Evolutionary conservation across 2,113 vertebrate species (phyloP).

Genomic region (Xiphophorus couchianus): DNA sequence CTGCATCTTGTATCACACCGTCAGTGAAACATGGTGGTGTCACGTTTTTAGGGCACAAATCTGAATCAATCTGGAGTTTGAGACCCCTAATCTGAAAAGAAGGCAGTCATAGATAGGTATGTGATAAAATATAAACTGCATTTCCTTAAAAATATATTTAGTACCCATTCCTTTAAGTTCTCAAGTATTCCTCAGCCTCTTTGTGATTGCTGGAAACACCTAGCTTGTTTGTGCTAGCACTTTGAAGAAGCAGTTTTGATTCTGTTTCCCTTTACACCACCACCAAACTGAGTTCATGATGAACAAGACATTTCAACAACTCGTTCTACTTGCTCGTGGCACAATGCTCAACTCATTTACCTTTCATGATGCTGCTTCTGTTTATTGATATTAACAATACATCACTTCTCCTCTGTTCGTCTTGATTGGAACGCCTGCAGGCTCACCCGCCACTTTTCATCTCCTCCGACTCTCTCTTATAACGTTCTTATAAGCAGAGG

Average conservation of each 20-base stretch:
- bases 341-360: not conserved
- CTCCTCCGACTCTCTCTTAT: not conserved
- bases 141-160: not conserved
- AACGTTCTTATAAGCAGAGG: conserved; percentile 31
- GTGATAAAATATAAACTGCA: not conserved
- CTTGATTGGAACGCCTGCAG: not conserved
- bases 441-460: not conserved
- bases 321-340: not conserved
- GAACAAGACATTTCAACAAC: not conserved
- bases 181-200: not conserved
- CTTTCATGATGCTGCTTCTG: not conserved
- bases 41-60: too few species aligned
- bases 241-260: not conserved
- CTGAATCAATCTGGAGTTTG: too few species aligned
- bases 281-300: not conserved
- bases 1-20: too few species aligned
- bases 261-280: too few species aligned
- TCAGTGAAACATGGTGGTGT: too few species aligned
- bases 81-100: too few species aligned
- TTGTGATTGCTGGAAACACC: not conserved
- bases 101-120: too few species aligned
- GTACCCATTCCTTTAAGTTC: not conserved
- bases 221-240: not conserved
- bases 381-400: not conserved
- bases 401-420: not conserved